Percentiles rank a stretch among this genome's conserved stretches.
Conservation (phyloP, 2,888 invertebrate genomes). For the Flexamia atlantica region DNA sequence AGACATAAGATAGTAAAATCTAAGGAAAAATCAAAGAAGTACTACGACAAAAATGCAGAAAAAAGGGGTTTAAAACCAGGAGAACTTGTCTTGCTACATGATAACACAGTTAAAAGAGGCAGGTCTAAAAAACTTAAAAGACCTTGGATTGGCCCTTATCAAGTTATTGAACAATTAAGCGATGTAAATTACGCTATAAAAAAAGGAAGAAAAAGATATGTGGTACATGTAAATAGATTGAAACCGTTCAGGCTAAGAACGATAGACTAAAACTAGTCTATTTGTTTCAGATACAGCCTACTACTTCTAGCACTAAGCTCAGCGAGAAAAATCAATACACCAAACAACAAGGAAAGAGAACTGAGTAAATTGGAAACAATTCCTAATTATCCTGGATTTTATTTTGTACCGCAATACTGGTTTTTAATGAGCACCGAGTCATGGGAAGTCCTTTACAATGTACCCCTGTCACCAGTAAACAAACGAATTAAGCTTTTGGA, state of each 20-base stretch:
- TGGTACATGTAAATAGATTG: slow-evolving; percentile 39
- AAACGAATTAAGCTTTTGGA: slow-evolving; percentile 10
- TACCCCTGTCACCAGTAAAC: background rate
- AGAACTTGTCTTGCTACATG: slow-evolving; percentile 25
- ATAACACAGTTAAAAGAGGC: slow-evolving; percentile 45
- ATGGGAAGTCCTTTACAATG: slow-evolving; percentile 12
- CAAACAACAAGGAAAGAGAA: background rate
- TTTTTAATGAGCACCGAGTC: slow-evolving; percentile 12
- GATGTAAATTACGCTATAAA: slow-evolving; percentile 35
- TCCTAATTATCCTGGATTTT: slow-evolving; percentile 24
- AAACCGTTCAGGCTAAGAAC: slow-evolving; percentile 12
- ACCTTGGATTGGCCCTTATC: slow-evolving; percentile 49
- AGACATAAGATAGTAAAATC: background rate
- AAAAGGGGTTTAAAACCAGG: background rate
- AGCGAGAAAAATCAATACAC: slow-evolving; percentile 1
- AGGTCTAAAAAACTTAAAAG: slow-evolving; percentile 39
- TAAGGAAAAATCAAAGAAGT: slow-evolving; percentile 22
- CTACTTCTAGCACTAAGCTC: background rate
- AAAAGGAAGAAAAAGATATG: slow-evolving; percentile 16
- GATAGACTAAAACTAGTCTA: slow-evolving; percentile 20
- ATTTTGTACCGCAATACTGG: slow-evolving; percentile 41
- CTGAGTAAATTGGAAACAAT: background rate
- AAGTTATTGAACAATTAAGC: slow-evolving; percentile 6
- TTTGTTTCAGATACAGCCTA: background rate
- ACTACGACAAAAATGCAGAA: slow-evolving; percentile 33